Evolutionary conservation across 2,113 vertebrate species (phyloP).

Genomic region (Heloderma charlesbogerti): DNA sequence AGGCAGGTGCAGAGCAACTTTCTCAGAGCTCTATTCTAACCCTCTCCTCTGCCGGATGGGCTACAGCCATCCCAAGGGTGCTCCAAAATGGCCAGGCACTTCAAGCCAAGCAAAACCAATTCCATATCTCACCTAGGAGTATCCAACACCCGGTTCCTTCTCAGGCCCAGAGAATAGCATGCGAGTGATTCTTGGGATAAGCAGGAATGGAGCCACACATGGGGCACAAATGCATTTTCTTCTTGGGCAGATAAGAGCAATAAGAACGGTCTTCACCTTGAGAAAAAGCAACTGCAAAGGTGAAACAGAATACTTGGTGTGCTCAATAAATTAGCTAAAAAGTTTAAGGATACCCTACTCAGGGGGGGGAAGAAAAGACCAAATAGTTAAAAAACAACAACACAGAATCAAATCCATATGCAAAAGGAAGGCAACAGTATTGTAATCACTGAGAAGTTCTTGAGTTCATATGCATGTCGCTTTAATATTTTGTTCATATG

Average conservation of each 20-base stretch:
- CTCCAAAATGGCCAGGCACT: neutral
- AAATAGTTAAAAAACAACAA: neutral
- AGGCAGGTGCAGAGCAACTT: no score
- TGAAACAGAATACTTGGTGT: neutral
- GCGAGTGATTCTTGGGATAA: neutral
- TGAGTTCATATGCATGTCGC: neutral
- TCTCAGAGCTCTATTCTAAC: accelerated
- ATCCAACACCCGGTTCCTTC: neutral
- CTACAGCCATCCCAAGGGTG: neutral
- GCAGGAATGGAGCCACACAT: neutral
- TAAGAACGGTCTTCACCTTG: no score
- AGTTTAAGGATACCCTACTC: neutral
- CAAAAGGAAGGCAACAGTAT: neutral
- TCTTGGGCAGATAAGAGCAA: neutral
- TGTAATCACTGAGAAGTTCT: neutral
- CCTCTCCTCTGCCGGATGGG: neutral
- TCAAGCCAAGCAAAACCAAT: neutral
- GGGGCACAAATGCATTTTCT: neutral
- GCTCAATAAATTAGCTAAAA: neutral
- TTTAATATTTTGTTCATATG: neutral
- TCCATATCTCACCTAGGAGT: neutral
- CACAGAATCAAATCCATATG: neutral
- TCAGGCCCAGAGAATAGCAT: neutral
- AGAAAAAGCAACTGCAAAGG: neutral
- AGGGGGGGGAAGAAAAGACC: neutral